Conservation (phyloP, 2,797 vertebrate genomes). For the Nyctalus aviator region DNA sequence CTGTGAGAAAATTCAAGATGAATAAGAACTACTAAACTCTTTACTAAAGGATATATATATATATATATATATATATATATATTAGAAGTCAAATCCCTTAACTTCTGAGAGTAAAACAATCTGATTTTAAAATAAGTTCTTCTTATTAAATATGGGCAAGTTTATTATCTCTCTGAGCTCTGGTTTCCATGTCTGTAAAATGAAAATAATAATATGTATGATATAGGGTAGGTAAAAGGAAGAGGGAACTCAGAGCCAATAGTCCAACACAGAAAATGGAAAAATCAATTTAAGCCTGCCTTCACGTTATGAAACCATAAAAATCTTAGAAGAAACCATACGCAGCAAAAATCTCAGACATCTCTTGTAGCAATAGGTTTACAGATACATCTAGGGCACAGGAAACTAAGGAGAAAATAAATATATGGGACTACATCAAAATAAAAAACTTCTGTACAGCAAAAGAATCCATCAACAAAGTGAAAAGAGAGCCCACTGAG, state of each 20-base stretch:
- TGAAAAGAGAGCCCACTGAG: no score
- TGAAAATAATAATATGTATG: neutral
- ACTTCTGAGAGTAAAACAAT: neutral
- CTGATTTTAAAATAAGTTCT: constrained; percentile 29
- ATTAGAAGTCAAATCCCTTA: neutral
- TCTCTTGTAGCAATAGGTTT: no score
- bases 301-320: neutral
- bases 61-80: neutral
- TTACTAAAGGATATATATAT: neutral
- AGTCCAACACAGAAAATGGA: neutral
- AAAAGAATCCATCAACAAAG: no score
- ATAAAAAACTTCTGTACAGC: no score
- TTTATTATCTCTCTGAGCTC: neutral
- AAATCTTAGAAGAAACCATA: no score
- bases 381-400: no score
- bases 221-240: no score
- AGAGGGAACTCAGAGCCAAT: neutral
- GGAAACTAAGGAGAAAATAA: no score
- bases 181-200: neutral
- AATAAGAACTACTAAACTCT: neutral
- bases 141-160: neutral
- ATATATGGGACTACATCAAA: no score
- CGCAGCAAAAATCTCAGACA: no score
- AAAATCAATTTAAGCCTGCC: neutral
- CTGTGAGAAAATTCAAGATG: constrained; percentile 33